phyloP scores from a whole-genome alignment of 2,113 vertebrate genomes.

The Pedetes capensis region DNA sequence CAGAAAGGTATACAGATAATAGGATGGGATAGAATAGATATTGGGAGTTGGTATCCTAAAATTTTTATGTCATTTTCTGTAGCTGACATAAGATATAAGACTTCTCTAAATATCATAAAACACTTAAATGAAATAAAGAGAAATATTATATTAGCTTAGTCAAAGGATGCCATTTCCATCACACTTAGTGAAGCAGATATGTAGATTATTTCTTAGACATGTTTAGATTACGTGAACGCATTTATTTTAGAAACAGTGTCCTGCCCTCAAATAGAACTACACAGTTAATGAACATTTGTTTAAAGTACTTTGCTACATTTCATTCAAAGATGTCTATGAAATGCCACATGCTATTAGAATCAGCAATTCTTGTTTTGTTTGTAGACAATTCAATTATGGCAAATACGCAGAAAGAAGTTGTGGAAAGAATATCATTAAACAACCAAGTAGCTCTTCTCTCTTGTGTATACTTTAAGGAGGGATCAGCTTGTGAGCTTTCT shows the following conservation, averaged over 20 bases:
- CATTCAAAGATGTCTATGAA: slow-evolving; percentile 7
- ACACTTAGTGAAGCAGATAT: not conserved
- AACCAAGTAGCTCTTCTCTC: not conserved
- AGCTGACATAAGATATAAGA: not conserved
- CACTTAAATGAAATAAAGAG: slow-evolving; percentile 20
- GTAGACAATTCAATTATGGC: slow-evolving; percentile 70
- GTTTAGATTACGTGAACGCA: not conserved
- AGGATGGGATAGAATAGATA: not conserved
- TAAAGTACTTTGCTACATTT: slow-evolving; percentile 52
- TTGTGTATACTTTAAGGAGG: slow-evolving; percentile 20
- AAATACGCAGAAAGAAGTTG: slow-evolving; percentile 64
- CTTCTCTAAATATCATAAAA: not conserved
- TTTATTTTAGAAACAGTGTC: slow-evolving; percentile 2
- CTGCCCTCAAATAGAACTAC: not conserved
- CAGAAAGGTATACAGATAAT: not conserved
- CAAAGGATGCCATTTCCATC: not conserved
- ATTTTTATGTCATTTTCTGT: slow-evolving; percentile 26
- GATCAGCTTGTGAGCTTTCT: not conserved
- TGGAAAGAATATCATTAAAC: slow-evolving; percentile 57
- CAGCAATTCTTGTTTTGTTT: slow-evolving; percentile 54
- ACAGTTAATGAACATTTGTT: slow-evolving; percentile 53
- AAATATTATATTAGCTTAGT: slow-evolving; percentile 11
- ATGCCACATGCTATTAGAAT: slow-evolving; percentile 63
- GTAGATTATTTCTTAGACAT: not conserved
- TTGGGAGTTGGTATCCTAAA: not conserved